phyloP scores from a whole-genome alignment of 2,113 vertebrate species.

The Daubentonia madagascariensis region DNA sequence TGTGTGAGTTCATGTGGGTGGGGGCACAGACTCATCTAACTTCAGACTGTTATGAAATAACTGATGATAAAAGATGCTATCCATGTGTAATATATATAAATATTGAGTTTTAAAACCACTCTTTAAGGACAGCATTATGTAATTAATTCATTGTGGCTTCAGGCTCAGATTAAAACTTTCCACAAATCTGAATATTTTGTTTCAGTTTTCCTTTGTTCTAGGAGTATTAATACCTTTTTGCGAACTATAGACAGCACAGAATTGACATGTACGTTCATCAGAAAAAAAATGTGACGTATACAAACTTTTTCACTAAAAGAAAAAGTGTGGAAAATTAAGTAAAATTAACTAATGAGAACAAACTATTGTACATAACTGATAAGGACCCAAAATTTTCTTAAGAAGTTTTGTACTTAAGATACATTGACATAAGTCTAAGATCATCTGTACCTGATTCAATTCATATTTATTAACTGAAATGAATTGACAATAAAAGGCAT shows the following conservation, averaged over 20 bases:
- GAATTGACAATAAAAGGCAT: slow-evolving; percentile 1
- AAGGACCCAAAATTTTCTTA: neutral
- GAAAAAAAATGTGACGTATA: neutral
- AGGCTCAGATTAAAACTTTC: neutral
- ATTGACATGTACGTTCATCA: neutral
- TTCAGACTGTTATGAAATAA: neutral
- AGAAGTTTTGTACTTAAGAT: neutral
- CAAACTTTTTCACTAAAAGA: neutral
- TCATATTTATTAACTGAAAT: neutral
- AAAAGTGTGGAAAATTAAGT: neutral
- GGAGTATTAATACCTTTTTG: neutral
- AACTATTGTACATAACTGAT: neutral
- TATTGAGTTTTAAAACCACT: neutral
- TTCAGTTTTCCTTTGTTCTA: neutral
- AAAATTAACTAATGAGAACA: neutral
- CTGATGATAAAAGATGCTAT: neutral
- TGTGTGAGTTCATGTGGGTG: too few species aligned
- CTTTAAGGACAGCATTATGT: neutral
- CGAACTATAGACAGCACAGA: neutral
- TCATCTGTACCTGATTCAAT: neutral
- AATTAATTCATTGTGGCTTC: neutral
- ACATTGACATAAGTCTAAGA: neutral
- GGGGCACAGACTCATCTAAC: neutral
- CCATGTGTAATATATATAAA: neutral
- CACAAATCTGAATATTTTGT: neutral